phyloP scores from a whole-genome alignment of 1,140 invertebrate genomes.

The Drosophila serrata region DNA sequence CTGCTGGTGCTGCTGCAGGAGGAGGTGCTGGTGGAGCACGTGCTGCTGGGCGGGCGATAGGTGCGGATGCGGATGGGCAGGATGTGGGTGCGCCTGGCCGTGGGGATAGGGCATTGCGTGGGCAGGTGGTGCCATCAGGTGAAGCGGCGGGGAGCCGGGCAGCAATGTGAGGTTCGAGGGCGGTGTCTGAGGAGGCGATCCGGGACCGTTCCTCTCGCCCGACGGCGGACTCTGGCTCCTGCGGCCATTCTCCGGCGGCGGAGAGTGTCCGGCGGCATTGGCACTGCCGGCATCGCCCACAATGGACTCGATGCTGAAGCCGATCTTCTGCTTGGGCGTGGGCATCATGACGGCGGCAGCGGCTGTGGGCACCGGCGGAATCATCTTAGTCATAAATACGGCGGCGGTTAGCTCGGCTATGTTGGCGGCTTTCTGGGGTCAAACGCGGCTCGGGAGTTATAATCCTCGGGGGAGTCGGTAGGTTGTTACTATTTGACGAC shows the following conservation, averaged over 20 bases:
- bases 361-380: constrained; percentile 85
- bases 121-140: constrained; percentile 62
- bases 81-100: constrained; percentile 42
- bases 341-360: constrained; percentile 90
- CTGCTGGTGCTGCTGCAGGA: constrained; percentile 71
- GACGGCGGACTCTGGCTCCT: constrained; percentile 59
- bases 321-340: constrained; percentile 96
- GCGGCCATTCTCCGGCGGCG: constrained; percentile 38
- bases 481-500: constrained; percentile 1
- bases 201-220: constrained; percentile 64
- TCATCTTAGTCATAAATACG: constrained; percentile 86
- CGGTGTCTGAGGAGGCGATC: constrained; percentile 79
- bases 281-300: constrained; percentile 88
- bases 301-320: constrained; percentile 97
- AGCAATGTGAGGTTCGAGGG: constrained; percentile 58
- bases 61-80: constrained; percentile 63
- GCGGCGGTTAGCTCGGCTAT: constrained; percentile 77
- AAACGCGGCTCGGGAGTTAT: constrained; percentile 15
- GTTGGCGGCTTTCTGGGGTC: constrained; percentile 63
- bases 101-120: constrained; percentile 56
- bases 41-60: constrained; percentile 77
- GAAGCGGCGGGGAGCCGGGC: constrained; percentile 63
- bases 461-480: constrained; percentile 44
- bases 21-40: constrained; percentile 69
- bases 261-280: constrained; percentile 57